Evolutionary conservation across 2,888 invertebrate genomes (phyloP).

Genomic region (Cephus spinipes): DNA sequence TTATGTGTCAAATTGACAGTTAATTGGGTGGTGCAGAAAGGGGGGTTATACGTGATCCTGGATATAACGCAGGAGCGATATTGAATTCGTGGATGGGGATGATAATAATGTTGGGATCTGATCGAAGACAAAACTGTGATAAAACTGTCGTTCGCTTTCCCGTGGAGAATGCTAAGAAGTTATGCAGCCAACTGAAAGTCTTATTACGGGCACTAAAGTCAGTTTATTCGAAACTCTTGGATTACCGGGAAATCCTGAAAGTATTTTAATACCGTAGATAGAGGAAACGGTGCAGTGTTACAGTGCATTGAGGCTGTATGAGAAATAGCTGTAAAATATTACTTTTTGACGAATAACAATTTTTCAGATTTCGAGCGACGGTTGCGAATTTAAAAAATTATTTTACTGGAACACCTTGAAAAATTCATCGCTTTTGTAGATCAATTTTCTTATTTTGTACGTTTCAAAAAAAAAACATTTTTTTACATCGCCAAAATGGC

Average conservation of each 20-base stretch:
- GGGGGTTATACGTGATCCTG: background rate
- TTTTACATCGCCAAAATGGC: background rate
- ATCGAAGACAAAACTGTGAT: slow-evolving; percentile 50
- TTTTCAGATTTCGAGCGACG: slow-evolving; percentile 4
- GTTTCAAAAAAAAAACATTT: background rate
- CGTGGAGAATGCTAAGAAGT: background rate
- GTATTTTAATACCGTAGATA: background rate
- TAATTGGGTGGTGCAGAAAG: background rate
- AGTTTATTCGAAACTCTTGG: slow-evolving; percentile 39
- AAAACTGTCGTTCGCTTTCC: slow-evolving; percentile 46
- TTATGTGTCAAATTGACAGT: background rate
- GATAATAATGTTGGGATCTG: slow-evolving; percentile 46
- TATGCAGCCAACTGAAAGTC: slow-evolving; percentile 10
- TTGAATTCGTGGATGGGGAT: slow-evolving; percentile 24
- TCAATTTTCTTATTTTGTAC: background rate
- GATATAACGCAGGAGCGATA: slow-evolving; percentile 48
- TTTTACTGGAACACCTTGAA: fast-evolving
- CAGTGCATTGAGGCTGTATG: background rate
- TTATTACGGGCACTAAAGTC: slow-evolving; percentile 44
- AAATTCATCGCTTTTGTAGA: too few relatives aligned
- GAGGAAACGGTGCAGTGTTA: background rate
- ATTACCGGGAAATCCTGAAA: background rate
- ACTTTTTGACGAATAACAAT: background rate
- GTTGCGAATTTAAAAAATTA: too few relatives aligned
- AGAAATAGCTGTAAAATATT: background rate